These are phyloP conservation scores for Pyrrhosoma nymphula DNA, from an alignment of 2,888 invertebrate species.

Conservation along the genomic window DNA sequence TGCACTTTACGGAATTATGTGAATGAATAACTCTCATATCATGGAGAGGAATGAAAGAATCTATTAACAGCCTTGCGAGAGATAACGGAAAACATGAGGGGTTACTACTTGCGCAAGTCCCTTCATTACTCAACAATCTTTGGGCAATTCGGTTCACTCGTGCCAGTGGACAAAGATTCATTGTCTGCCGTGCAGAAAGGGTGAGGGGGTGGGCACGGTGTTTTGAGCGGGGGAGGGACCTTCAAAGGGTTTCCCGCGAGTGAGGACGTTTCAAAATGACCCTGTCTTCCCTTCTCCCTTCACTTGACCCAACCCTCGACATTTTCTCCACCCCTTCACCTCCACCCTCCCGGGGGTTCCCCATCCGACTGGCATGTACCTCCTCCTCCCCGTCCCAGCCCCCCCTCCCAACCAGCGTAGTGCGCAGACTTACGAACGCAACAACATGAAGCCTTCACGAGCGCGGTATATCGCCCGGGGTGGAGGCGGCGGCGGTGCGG, in stretches of 20 bases:
- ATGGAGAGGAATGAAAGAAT: no score
- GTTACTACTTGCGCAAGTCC: background rate
- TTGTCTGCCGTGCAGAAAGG: background rate
- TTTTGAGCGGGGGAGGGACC: background rate
- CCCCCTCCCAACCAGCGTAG: background rate
- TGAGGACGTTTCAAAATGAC: background rate
- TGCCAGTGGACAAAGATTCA: background rate
- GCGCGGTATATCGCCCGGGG: constrained; percentile 19
- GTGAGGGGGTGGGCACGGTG: background rate
- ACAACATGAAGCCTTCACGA: background rate
- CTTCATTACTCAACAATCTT: background rate
- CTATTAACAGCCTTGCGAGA: background rate
- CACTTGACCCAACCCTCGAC: background rate
- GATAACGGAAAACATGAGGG: background rate
- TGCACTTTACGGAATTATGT: no score
- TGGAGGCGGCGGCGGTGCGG: background rate
- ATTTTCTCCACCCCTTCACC: background rate
- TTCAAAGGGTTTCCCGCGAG: background rate
- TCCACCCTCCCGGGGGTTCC: background rate
- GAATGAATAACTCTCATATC: no score
- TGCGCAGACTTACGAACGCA: background rate
- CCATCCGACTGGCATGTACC: background rate
- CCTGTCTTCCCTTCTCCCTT: background rate
- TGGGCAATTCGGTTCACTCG: background rate
- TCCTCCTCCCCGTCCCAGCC: no score